Evolutionary conservation across 2,113 vertebrate species (phyloP).

Genomic region (Podilymbus podiceps): DNA sequence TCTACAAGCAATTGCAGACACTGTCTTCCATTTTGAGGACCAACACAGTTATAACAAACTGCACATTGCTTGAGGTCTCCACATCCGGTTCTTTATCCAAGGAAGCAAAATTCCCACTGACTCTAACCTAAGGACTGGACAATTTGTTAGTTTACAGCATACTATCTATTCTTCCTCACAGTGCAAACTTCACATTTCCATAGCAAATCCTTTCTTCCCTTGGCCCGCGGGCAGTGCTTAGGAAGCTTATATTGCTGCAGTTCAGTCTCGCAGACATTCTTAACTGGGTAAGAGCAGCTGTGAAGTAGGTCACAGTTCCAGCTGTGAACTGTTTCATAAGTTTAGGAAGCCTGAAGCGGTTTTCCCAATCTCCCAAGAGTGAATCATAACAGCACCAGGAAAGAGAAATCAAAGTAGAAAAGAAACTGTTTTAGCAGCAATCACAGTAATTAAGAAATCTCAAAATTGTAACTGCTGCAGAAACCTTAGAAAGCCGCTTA

Average conservation of each 20-base stretch:
- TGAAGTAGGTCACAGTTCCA: conserved; percentile 7
- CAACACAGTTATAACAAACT: background rate
- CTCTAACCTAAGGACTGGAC: background rate
- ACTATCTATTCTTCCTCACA: background rate
- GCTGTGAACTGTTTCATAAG: background rate
- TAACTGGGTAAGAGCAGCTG: background rate
- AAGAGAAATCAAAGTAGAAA: background rate
- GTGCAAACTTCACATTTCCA: background rate
- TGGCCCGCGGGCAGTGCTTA: background rate
- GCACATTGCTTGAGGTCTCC: background rate
- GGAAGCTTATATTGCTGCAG: background rate
- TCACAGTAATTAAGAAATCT: background rate
- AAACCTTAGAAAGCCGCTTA: background rate
- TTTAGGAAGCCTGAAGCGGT: background rate
- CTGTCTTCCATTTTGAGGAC: background rate
- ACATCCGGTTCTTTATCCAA: background rate
- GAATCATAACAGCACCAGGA: conserved; percentile 23
- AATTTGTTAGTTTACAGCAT: background rate
- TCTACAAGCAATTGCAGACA: background rate
- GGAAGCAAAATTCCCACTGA: background rate
- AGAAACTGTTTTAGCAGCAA: background rate
- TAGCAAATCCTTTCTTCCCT: background rate
- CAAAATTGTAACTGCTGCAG: background rate
- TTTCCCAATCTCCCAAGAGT: background rate
- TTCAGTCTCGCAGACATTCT: background rate